phyloP scores from a whole-genome alignment of 2,113 vertebrate genomes.

The Lagopus leucura region DNA sequence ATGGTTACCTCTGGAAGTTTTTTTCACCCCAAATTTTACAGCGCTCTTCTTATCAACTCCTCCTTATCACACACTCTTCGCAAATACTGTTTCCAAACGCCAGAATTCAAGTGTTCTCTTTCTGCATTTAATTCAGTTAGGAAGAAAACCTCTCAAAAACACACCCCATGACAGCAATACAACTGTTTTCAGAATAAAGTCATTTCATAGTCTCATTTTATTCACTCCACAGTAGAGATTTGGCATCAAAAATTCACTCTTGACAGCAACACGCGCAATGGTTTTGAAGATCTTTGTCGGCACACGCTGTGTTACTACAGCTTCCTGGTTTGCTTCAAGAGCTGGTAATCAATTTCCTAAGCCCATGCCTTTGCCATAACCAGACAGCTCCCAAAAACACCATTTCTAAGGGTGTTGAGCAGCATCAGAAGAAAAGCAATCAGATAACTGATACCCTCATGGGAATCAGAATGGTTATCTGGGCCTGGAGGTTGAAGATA shows the following conservation, averaged over 20 bases:
- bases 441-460: background rate
- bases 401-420: background rate
- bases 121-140: background rate
- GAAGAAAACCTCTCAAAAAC: background rate
- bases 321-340: background rate
- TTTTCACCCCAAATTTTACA: background rate
- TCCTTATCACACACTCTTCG: background rate
- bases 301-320: background rate
- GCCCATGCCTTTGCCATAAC: background rate
- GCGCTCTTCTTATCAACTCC: background rate
- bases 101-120: background rate
- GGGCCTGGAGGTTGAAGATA: background rate
- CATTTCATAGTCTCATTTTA: background rate
- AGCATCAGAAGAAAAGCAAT: background rate
- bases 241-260: background rate
- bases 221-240: background rate
- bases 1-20: background rate
- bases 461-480: background rate
- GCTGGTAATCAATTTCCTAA: background rate
- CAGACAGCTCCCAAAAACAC: rapidly evolving
- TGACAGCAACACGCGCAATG: background rate
- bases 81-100: background rate
- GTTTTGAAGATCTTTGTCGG: background rate
- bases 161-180: background rate
- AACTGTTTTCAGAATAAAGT: background rate